Evolutionary conservation across 53 echinoderm and acorn worm species (phyloP).

Genomic region (Echinarachnius parma): DNA sequence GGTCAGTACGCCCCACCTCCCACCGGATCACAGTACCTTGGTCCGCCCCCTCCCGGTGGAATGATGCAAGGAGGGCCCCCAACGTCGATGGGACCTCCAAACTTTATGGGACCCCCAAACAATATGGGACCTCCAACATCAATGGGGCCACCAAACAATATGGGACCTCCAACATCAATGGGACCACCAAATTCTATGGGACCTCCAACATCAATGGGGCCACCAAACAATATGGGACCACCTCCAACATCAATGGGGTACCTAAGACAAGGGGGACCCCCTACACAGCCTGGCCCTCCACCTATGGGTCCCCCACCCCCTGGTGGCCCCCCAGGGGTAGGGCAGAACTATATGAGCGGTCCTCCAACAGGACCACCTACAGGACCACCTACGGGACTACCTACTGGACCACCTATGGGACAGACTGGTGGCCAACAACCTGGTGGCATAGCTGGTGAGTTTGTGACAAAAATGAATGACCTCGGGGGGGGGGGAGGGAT

Average conservation of each 20-base stretch:
- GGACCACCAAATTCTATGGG: too few relatives aligned
- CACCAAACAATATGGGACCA: too few relatives aligned
- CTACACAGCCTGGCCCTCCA: constrained; percentile 23
- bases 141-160: too few relatives aligned
- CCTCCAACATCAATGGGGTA: too few relatives aligned
- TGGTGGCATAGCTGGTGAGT: background rate
- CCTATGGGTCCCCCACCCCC: constrained; percentile 38
- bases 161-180: too few relatives aligned
- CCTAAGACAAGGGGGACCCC: constrained; percentile 6
- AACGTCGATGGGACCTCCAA: too few relatives aligned
- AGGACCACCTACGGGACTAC: constrained; percentile 40
- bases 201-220: too few relatives aligned
- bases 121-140: too few relatives aligned
- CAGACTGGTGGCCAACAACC: constrained; percentile 8
- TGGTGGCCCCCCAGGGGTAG: constrained; percentile 14
- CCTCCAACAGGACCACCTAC: constrained; percentile 55
- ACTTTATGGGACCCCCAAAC: too few relatives aligned
- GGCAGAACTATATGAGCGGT: constrained; percentile 37
- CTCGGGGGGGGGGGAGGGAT: too few relatives aligned
- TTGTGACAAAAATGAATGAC: too few relatives aligned
- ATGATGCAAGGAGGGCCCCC: too few relatives aligned
- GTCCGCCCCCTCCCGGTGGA: constrained; percentile 46
- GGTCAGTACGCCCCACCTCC: constrained; percentile 17
- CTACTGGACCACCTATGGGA: constrained; percentile 22
- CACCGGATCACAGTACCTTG: constrained; percentile 29